These are phyloP conservation scores for Sapajus apella DNA, from an alignment of 2,113 vertebrate genomes.

Conservation along the genomic window DNA sequence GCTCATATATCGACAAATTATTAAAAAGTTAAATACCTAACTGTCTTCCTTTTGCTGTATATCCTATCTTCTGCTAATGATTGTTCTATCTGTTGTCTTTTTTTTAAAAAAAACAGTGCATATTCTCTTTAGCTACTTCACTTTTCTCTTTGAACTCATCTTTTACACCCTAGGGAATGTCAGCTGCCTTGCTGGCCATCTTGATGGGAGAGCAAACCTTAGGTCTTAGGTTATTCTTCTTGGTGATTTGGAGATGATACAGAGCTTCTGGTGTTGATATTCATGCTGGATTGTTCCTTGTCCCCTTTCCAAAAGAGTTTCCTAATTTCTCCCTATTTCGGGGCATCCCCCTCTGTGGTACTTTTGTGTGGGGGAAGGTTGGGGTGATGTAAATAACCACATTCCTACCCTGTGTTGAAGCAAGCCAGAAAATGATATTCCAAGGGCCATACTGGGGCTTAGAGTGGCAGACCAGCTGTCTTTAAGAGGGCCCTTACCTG, in stretches of 20 bases:
- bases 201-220: not conserved
- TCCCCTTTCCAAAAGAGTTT: not conserved
- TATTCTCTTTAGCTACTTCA: not conserved
- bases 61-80: not conserved
- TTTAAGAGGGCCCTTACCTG: not conserved
- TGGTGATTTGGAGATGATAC: not conserved
- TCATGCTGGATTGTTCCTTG: not conserved
- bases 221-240: not conserved
- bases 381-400: not conserved
- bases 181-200: not conserved
- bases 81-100: not conserved
- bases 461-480: not conserved
- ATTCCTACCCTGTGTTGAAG: not conserved
- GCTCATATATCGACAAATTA: not conserved
- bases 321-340: not conserved
- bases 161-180: not conserved
- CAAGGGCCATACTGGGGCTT: not conserved
- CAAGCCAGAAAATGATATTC: not conserved
- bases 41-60: not conserved
- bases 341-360: not conserved
- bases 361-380: not conserved
- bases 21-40: not conserved
- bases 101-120: not conserved
- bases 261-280: not conserved
- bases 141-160: not conserved